Evolutionary conservation across 2,888 invertebrate genomes (phyloP), one percentile per base, ranked within the genome.

Genomic region (Mesodorylaimus sp.): DNA sequence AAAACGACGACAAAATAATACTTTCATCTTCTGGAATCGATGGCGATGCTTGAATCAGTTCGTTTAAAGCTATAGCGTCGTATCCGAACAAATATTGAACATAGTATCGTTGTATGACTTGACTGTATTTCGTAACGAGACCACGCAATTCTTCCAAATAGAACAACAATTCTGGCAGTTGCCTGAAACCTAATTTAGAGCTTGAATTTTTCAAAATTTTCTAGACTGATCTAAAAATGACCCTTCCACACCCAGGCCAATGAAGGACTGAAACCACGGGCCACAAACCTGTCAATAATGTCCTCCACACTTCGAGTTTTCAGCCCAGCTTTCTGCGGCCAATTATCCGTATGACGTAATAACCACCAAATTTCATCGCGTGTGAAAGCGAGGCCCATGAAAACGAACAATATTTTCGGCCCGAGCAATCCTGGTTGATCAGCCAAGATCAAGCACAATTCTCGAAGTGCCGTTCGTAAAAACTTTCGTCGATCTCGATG

Each of bases 381-480:
- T 0, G 93, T 82, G 68, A 88, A 82, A 55, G 88, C 87, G 10
- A 99, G 73, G 0, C 86, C 95, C 77, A 95, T 91, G 65, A 97
- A 86, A 56, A 97, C 85, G 62, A 89, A 78, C 51, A 99, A 74
- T 59, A 73, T 72, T 66, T 99, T 97, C 1, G 97, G 97, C 0
- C 97, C 97, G 41, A 99, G 71, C 24, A 99, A 73, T 1, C 97
- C 93, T 2, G 97, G 97, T 67, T 99, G 93, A 70, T 99, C 97
- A 19, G 91, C 86, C 65, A 97, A 77, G 60, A 99, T 84, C 2
- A 91, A 74, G 1, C 86, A 85, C 53, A 99, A 71, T 69, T 99
- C 97, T 65, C 91, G 88, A 23, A 99, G 71, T 1, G 93, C 87
- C 2, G 88, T 86, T 50, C 97, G 77, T 52, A 99, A 73, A 68